Conservation (phyloP, 2,888 invertebrate genomes). For the Germaria angustata region DNA sequence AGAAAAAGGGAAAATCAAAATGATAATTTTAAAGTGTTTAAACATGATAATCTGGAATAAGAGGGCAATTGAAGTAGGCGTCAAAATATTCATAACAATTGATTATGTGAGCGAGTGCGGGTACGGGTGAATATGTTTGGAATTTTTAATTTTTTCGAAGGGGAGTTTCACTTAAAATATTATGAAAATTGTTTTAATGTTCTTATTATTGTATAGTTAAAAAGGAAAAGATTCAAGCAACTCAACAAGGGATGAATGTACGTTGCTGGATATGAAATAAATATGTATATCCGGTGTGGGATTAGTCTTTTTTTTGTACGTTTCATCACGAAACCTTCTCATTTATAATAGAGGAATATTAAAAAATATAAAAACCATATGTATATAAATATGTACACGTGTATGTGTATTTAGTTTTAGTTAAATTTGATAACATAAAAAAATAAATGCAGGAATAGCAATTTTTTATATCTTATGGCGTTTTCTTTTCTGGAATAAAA, state of each 20-base stretch:
- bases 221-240: background rate
- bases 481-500: too few species aligned
- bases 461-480: too few species aligned
- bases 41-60: constrained; percentile 62
- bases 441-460: too few species aligned
- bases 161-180: constrained; percentile 5
- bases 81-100: constrained; percentile 54
- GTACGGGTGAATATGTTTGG: background rate
- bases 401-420: too few species aligned
- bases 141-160: background rate
- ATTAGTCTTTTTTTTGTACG: constrained; percentile 38
- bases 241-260: background rate
- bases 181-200: constrained; percentile 7
- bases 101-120: constrained; percentile 1
- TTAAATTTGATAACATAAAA: too few species aligned
- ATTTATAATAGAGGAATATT: too few species aligned
- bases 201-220: background rate
- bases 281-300: constrained; percentile 39
- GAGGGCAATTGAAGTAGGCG: constrained; percentile 58
- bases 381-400: too few species aligned
- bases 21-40: constrained; percentile 59
- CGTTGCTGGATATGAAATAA: constrained; percentile 24
- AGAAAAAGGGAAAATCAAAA: constrained; percentile 11
- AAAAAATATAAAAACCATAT: too few species aligned
- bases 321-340: background rate